Evolutionary conservation across 1,140 invertebrate species (phyloP).

Genomic region (Hylyphantes graminicola): DNA sequence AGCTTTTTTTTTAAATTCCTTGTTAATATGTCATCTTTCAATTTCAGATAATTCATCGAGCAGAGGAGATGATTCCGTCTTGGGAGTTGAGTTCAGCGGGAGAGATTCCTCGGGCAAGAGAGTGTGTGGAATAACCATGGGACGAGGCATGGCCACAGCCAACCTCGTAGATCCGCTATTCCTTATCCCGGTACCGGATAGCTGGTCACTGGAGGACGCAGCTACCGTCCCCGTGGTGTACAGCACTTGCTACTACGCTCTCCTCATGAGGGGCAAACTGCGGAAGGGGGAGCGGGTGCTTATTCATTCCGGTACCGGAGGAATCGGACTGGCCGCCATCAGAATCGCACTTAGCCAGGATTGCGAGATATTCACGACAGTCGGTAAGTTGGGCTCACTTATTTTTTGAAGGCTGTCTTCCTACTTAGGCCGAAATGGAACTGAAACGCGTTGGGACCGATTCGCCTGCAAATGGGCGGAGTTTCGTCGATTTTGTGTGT

Average conservation of each 20-base stretch:
- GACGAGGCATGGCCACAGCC: neutral
- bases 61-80: neutral
- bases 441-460: no score
- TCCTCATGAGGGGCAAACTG: conserved; percentile 83
- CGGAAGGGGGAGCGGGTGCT: conserved; percentile 84
- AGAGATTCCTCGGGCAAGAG: neutral
- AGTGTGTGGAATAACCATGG: neutral
- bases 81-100: conserved; percentile 5
- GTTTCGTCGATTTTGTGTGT: no score
- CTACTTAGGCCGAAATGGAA: no score
- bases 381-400: conserved; percentile 72
- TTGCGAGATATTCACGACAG: conserved; percentile 88
- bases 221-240: conserved; percentile 94
- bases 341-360: conserved; percentile 87
- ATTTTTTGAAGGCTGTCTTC: no score
- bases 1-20: neutral
- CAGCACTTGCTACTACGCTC: conserved; percentile 77
- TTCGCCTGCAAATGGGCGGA: no score
- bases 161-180: conserved; percentile 73
- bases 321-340: conserved; percentile 96
- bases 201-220: conserved; percentile 91
- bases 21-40: neutral
- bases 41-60: neutral
- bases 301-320: conserved; percentile 94
- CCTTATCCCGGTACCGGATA: conserved; percentile 88